Evolutionary conservation across 2,113 vertebrate genomes (phyloP).

Genomic region (Podarcis cretensis): DNA sequence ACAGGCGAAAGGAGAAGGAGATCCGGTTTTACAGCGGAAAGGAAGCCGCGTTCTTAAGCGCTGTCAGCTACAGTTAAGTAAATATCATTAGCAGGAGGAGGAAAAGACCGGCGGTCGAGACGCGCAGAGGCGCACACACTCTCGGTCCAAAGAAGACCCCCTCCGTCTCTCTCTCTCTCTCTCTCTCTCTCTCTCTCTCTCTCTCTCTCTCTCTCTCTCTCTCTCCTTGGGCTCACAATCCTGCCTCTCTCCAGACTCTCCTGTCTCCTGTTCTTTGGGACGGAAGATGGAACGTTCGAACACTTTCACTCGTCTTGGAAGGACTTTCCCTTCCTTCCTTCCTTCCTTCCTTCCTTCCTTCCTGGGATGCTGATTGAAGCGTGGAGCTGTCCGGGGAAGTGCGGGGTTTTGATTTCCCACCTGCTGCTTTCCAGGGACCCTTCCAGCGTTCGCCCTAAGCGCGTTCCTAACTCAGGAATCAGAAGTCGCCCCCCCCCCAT

Average conservation of each 20-base stretch:
- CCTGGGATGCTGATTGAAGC: not conserved
- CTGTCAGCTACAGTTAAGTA: slow-evolving; percentile 85
- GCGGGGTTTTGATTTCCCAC: too few species aligned
- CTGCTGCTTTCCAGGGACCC: too few species aligned
- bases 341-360: not conserved
- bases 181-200: slow-evolving; percentile 9
- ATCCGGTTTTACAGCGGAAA: slow-evolving; percentile 77
- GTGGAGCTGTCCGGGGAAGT: not conserved
- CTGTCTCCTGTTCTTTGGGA: not conserved
- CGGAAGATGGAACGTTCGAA: not conserved
- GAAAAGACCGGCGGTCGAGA: too few species aligned
- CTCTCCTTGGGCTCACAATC: slow-evolving; percentile 23
- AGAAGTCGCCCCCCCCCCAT: too few species aligned
- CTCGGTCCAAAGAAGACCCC: slow-evolving; percentile 77
- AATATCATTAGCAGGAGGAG: slow-evolving; percentile 72
- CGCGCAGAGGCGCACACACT: not conserved
- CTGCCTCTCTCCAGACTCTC: slow-evolving; percentile 21
- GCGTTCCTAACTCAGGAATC: not conserved
- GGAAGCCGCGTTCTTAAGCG: slow-evolving; percentile 81
- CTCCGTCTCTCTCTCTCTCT: slow-evolving; percentile 33
- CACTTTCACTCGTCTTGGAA: not conserved
- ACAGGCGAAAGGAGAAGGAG: slow-evolving; percentile 83
- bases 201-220: slow-evolving; percentile 22
- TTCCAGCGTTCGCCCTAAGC: not conserved
- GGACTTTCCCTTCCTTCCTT: not conserved